Percentiles rank a stretch among this genome's conserved stretches.
Conservation (phyloP, 1,140 invertebrate genomes). For the Halictus rubicundus region DNA sequence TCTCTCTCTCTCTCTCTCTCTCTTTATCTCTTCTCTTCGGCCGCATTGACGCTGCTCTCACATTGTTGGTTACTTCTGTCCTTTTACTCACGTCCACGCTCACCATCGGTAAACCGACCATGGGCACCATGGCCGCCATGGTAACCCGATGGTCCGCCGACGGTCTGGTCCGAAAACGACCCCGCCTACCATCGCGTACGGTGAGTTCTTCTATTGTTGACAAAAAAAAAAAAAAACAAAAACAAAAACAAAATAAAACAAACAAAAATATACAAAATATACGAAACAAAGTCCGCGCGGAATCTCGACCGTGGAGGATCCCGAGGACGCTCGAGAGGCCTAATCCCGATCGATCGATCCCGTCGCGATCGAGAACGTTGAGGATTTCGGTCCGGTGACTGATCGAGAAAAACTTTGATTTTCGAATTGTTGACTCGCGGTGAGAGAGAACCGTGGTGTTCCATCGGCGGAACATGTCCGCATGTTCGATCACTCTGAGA, state of each 20-base stretch:
- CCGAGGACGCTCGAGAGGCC: background rate
- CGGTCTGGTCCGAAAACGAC: conserved; percentile 75
- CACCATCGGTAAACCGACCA: conserved; percentile 72
- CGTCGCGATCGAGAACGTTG: no score
- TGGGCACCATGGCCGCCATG: conserved; percentile 70
- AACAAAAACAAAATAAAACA: no score
- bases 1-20: no score
- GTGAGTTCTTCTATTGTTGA: conserved; percentile 77
- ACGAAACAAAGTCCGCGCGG: conserved; percentile 63
- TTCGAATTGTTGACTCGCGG: no score
- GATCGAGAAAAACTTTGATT: background rate
- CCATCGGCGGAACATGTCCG: background rate
- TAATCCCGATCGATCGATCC: no score
- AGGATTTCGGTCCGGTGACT: no score
- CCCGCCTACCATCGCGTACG: conserved; percentile 79
- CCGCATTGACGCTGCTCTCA: conserved; percentile 79
- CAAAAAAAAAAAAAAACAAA: no score
- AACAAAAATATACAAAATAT: no score
- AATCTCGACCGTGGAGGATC: conserved; percentile 41
- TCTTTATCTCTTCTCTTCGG: conserved; percentile 66
- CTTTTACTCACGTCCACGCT: conserved; percentile 77
- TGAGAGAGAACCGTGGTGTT: no score
- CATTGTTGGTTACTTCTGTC: conserved; percentile 81
- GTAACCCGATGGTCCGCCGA: conserved; percentile 74
- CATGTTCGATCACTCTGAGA: background rate